Evolutionary conservation across 2,797 vertebrate genomes (phyloP), one percentile per base, ranked within the genome.

Genomic region (Echiichthys vipera): DNA sequence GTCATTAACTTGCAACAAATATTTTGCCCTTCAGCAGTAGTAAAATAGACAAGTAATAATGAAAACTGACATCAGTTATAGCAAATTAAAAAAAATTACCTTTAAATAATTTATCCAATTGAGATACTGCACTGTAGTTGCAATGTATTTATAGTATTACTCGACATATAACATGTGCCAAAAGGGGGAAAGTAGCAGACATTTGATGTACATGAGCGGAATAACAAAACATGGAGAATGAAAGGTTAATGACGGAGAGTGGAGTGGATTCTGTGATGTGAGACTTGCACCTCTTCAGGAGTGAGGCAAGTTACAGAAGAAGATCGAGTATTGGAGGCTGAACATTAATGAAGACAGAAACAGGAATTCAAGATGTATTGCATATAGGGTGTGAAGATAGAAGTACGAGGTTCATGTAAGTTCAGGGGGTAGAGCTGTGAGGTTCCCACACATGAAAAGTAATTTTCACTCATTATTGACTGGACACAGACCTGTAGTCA

Each of bases 181-280:
- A 62, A 85, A 68, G 74, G 36, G 54, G 40, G 71, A 71, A 77
- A 45, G 69, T 36, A 70, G 72, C 65, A 70, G 75, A 75, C 55
- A 67, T 11, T 42, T 50, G 77, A 62, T 25, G 72, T 73, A 69
- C 84, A 80, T 89, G 86, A 83, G 69, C 11, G 8, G 85, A 86
- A 90, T 84, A 78, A 77, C 51, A 84, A 84, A 89, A 77, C 49
- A 42, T 56, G 36, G 50, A 29, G 66, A 53, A 79, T 88, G 77
- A 89, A 92, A 91, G 86, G 86, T 90, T 88, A 88, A 91, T 90
- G 82, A 91, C 8, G 22, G 63, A 83, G 77, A 87, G 65, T 67
- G 57, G 32, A 83, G 78, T 81, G 67, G 74, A 75, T 75, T 81
- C 65, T 70, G 87, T 84, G 74, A 80, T 75, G 63, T 61, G 83